A percentile compares a stretch with the other conserved stretches of the same genome.
phyloP scores from a whole-genome alignment of 2,113 vertebrate genomes.

The Macaca mulatta region DNA sequence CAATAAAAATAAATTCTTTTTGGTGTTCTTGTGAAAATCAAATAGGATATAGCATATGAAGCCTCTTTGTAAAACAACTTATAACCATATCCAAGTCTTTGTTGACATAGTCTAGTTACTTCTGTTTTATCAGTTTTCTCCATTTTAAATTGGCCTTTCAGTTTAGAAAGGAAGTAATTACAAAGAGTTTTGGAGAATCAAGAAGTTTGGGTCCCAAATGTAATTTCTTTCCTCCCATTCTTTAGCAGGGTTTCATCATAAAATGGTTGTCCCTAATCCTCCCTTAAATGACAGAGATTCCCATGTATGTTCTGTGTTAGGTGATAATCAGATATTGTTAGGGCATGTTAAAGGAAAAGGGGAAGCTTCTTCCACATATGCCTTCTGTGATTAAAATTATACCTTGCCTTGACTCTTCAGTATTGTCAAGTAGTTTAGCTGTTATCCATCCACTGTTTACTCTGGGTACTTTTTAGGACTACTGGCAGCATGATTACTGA shows the following conservation, averaged over 20 bases:
- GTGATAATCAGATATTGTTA: neutral
- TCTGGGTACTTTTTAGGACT: neutral
- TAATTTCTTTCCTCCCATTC: neutral
- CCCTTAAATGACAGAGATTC: neutral
- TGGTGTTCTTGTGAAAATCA: constrained; percentile 25
- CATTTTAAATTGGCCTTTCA: neutral
- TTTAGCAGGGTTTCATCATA: neutral
- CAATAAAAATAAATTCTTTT: neutral
- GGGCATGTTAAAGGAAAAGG: neutral
- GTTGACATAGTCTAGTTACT: neutral
- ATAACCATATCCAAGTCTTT: neutral
- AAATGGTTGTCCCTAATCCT: neutral
- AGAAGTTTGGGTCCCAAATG: neutral
- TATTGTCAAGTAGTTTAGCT: neutral
- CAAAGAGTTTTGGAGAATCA: neutral
- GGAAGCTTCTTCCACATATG: neutral
- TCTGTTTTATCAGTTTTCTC: neutral
- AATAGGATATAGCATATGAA: neutral
- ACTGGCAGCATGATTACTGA: neutral
- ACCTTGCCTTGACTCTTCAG: neutral
- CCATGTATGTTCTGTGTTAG: neutral
- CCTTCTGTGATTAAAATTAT: constrained; percentile 57
- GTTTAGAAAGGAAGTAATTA: constrained; percentile 28
- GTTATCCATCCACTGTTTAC: neutral
- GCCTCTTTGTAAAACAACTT: neutral